Percentiles rank a stretch among this genome's conserved stretches.
phyloP scores from a whole-genome alignment of 2,797 vertebrate species.

The Chloroceryle inda region DNA sequence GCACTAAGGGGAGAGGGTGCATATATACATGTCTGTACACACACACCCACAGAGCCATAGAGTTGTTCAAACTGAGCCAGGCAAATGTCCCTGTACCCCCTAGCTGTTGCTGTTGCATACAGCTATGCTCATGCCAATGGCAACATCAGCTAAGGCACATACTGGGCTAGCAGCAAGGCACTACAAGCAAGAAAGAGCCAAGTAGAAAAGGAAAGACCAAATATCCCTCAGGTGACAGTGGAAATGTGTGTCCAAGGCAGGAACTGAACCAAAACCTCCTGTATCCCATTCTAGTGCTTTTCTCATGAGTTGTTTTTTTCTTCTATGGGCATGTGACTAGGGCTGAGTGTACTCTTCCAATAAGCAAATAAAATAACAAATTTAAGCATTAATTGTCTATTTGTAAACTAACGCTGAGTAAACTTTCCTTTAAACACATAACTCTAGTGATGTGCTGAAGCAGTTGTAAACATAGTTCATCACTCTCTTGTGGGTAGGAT shows the following conservation, averaged over 20 bases:
- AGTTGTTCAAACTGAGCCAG: not conserved
- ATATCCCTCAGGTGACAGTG: not conserved
- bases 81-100: not conserved
- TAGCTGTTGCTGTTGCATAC: not conserved
- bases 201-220: not conserved
- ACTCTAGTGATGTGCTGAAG: not conserved
- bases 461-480: not conserved
- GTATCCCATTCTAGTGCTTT: not conserved
- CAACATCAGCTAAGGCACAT: not conserved
- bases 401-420: not conserved
- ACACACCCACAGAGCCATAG: accelerated
- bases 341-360: not conserved
- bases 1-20: not conserved
- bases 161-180: not conserved
- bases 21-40: accelerated
- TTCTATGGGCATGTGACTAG: not conserved
- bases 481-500: not conserved
- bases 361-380: not conserved
- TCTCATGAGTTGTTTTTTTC: not conserved
- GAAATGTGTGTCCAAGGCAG: not conserved
- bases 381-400: not conserved
- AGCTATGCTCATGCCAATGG: not conserved
- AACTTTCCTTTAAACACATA: not conserved
- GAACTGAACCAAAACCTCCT: not conserved
- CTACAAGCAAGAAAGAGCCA: not conserved